These are phyloP conservation scores for Sebastes dallii DNA, from an alignment of 2,797 vertebrate species.

Conservation along the genomic window DNA sequence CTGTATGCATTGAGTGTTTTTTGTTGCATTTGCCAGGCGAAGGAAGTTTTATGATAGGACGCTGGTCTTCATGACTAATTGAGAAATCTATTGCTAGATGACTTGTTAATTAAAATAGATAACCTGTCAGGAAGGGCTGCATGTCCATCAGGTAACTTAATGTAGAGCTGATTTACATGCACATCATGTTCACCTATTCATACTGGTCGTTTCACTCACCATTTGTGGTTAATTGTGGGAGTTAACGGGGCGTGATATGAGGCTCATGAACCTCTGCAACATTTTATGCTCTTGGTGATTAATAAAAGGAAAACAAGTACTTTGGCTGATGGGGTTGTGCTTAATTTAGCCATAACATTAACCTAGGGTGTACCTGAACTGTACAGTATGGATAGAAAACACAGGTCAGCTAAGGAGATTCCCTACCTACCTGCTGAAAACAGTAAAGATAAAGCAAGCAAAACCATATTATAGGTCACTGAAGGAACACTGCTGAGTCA, in stretches of 20 bases:
- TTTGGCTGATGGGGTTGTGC: neutral
- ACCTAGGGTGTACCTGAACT: neutral
- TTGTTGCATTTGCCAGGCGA: neutral
- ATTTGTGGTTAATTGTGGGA: constrained; percentile 29
- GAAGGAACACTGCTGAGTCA: constrained; percentile 71
- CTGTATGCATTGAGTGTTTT: neutral
- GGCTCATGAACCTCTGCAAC: constrained; percentile 20
- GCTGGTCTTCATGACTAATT: neutral
- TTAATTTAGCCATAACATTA: constrained; percentile 16
- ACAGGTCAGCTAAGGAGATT: constrained; percentile 46
- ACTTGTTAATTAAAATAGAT: neutral
- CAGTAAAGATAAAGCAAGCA: constrained; percentile 50
- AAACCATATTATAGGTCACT: constrained; percentile 66
- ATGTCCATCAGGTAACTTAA: neutral
- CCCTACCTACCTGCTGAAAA: constrained; percentile 28
- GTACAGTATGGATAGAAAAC: constrained; percentile 9
- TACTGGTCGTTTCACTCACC: constrained; percentile 4
- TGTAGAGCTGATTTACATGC: constrained; percentile 10
- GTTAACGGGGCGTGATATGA: constrained; percentile 29
- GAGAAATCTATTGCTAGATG: neutral
- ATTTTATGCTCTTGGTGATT: constrained; percentile 36
- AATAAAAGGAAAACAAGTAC: constrained; percentile 36
- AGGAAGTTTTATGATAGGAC: neutral
- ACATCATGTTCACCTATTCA: neutral
- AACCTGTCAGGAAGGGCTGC: neutral